phyloP scores from a whole-genome alignment of 2,113 vertebrate genomes.

The Gavialis gangeticus region DNA sequence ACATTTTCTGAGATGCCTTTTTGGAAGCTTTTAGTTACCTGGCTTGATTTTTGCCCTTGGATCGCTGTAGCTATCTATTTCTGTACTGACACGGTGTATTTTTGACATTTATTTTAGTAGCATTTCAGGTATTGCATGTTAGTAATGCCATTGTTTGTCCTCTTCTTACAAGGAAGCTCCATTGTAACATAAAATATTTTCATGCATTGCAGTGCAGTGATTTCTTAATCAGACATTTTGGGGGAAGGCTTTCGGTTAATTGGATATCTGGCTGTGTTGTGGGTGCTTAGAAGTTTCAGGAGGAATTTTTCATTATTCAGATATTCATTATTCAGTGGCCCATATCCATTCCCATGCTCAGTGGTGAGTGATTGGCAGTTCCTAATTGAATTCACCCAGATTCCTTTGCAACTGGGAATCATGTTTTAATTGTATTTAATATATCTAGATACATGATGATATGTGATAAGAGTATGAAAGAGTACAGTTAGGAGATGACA shows the following conservation, averaged over 20 bases:
- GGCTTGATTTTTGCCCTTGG: not conserved
- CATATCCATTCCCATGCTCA: conserved; percentile 22
- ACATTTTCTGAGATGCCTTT: not conserved
- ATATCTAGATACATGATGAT: conserved; percentile 8
- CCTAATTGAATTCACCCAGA: conserved; percentile 23
- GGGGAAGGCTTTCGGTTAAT: not conserved
- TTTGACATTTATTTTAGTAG: not conserved
- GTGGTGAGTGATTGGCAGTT: conserved; percentile 33
- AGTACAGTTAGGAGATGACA: not conserved
- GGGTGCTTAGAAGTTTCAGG: conserved; percentile 17
- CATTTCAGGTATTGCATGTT: not conserved
- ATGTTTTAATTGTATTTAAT: not conserved
- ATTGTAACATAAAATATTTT: not conserved
- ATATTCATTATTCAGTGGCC: conserved; percentile 54
- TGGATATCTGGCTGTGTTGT: not conserved
- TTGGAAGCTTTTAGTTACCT: not conserved
- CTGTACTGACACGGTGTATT: not conserved
- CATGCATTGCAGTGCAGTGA: not conserved
- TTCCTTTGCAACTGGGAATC: conserved; percentile 31
- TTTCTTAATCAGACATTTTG: not conserved
- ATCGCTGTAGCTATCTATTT: not conserved
- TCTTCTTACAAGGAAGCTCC: not conserved
- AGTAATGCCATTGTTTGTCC: not conserved
- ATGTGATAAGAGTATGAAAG: not conserved
- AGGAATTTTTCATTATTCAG: not conserved